Conservation (phyloP, 2,797 vertebrate genomes). For the Karalla daura region DNA sequence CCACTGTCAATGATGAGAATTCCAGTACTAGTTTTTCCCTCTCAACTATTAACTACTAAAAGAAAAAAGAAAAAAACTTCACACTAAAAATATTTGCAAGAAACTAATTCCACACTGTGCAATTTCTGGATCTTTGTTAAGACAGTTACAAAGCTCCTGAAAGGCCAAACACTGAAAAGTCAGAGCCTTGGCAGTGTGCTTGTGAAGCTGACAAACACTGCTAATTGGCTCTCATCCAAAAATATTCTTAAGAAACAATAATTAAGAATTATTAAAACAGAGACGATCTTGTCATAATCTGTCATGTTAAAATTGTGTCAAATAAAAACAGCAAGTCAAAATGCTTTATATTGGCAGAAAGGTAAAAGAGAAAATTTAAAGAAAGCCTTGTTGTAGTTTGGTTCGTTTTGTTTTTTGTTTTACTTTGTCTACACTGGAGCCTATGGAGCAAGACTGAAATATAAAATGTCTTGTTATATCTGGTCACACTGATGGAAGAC, state of each 20-base stretch:
- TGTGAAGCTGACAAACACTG: conserved; percentile 38
- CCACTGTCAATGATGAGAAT: not conserved
- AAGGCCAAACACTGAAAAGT: too few relatives aligned
- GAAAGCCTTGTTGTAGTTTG: too few relatives aligned
- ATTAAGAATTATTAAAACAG: conserved; percentile 58
- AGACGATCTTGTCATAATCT: conserved; percentile 52
- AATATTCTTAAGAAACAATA: too few relatives aligned
- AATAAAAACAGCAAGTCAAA: conserved; percentile 61
- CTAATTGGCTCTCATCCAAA: conserved; percentile 62
- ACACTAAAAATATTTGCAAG: conserved; percentile 4
- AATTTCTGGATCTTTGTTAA: conserved; percentile 1
- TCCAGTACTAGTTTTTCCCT: not conserved
- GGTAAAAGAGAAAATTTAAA: conserved; percentile 59
- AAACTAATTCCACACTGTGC: conserved; percentile 3
- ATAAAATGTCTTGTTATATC: conserved; percentile 42
- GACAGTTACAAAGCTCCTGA: conserved; percentile 7
- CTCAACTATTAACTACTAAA: not conserved
- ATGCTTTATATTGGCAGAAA: conserved; percentile 49
- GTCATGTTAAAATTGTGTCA: conserved; percentile 61
- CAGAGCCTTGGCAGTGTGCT: conserved; percentile 16
- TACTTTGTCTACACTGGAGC: conserved; percentile 48
- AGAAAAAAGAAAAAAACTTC: not conserved
- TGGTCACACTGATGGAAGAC: conserved; percentile 27
- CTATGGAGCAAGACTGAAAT: conserved; percentile 38
- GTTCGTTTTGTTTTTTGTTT: too few relatives aligned